phyloP scores from a whole-genome alignment of 2,797 vertebrate genomes.

The Paedocypris micromegethes region DNA sequence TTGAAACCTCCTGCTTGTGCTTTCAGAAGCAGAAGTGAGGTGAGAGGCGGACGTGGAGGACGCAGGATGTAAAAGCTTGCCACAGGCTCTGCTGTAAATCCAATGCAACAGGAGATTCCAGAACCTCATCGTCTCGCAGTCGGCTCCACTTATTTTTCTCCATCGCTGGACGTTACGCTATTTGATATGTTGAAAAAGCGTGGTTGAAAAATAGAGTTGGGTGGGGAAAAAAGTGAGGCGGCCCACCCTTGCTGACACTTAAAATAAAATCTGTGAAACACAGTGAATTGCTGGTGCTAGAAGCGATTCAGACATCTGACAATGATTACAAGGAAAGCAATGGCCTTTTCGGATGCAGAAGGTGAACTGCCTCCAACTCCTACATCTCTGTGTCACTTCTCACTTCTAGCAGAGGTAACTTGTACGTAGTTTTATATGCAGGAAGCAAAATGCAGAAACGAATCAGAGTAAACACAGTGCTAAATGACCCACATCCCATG shows the following conservation, averaged over 20 bases:
- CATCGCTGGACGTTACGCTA: too few species aligned
- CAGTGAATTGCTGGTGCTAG: constrained; percentile 6
- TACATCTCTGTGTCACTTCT: constrained; percentile 35
- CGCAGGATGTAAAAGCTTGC: constrained; percentile 35
- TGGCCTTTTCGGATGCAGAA: constrained; percentile 13
- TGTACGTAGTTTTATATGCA: too few species aligned
- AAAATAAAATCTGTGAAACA: constrained; percentile 15
- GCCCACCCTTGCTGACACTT: constrained; percentile 38
- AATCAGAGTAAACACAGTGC: too few species aligned
- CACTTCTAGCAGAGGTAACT: constrained; percentile 24
- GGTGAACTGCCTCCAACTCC: constrained; percentile 4
- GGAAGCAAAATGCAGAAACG: too few species aligned
- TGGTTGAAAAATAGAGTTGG: constrained; percentile 5
- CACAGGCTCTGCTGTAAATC: constrained; percentile 18
- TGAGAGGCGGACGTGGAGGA: constrained; percentile 4
- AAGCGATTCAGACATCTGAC: constrained; percentile 32
- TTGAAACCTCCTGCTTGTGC: constrained; percentile 32
- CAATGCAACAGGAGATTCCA: constrained; percentile 9
- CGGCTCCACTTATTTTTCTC: too few species aligned
- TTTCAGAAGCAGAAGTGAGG: constrained; percentile 14
- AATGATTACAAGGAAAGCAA: constrained; percentile 36
- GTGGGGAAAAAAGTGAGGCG: constrained; percentile 19
- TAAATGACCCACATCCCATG: too few species aligned
- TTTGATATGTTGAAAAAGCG: constrained; percentile 6
- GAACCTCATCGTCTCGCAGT: not conserved